Conservation (phyloP, 35 echinoderm and acorn worm species). For the Holothuria glaberrima region DNA sequence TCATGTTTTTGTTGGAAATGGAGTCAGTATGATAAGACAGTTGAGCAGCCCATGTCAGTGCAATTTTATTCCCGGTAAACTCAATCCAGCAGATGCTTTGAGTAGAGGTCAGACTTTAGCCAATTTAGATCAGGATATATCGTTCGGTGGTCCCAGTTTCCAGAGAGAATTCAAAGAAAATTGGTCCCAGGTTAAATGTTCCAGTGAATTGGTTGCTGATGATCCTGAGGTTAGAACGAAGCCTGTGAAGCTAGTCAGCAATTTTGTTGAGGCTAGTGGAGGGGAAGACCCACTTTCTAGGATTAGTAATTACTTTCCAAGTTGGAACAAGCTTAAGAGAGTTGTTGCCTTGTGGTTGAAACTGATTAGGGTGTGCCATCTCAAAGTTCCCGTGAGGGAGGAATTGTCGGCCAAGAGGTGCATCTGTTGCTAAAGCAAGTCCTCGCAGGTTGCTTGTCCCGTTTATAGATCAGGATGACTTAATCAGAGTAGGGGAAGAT, state of each 20-base stretch:
- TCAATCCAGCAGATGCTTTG: constrained; percentile 45
- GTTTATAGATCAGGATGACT: neutral
- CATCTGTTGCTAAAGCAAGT: neutral
- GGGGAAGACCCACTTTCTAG: neutral
- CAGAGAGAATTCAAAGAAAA: neutral
- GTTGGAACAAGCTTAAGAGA: neutral
- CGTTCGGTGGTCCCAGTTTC: neutral
- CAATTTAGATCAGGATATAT: neutral
- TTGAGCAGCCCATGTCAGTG: constrained; percentile 27
- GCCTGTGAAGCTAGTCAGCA: neutral
- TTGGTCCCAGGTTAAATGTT: neutral
- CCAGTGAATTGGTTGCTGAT: neutral
- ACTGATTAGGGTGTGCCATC: neutral
- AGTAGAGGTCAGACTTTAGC: neutral
- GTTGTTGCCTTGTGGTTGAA: neutral
- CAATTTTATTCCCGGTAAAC: constrained; percentile 18
- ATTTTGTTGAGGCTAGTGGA: neutral
- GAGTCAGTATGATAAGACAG: constrained; percentile 29
- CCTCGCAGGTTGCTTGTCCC: neutral
- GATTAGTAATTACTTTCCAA: neutral
- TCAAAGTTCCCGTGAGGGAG: neutral
- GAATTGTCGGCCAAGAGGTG: neutral
- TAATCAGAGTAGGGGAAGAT: neutral
- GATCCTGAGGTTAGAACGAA: constrained; percentile 7
- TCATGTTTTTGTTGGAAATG: constrained; percentile 56